These are phyloP conservation scores for Dynastes maya DNA, from an alignment of 2,888 invertebrate species.

Conservation along the genomic window DNA sequence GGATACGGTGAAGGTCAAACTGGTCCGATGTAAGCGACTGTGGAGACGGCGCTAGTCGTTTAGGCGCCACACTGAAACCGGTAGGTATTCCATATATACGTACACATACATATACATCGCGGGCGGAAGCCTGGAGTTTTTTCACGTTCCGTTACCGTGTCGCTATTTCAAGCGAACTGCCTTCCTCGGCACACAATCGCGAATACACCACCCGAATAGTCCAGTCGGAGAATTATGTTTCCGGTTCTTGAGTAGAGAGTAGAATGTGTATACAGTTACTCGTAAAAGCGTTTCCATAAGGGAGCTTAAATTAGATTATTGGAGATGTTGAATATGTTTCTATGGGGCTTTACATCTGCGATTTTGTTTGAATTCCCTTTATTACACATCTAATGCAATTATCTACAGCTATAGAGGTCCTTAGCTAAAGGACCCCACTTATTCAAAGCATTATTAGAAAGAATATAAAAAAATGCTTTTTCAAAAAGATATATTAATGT, in stretches of 20 bases:
- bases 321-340: no score
- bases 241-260: neutral
- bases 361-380: no score
- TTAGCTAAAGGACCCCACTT: no score
- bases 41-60: conserved; percentile 25
- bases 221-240: conserved; percentile 11
- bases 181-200: neutral
- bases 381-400: no score
- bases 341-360: no score
- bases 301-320: no score
- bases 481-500: no score
- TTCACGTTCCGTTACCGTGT: conserved; percentile 22
- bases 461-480: no score
- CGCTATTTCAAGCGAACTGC: neutral
- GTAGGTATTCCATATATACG: conserved; percentile 17
- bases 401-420: no score
- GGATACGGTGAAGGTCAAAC: conserved; percentile 30
- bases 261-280: no score
- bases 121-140: conserved; percentile 10
- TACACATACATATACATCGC: neutral
- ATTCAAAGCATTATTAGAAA: no score
- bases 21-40: conserved; percentile 22
- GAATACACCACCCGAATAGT: neutral
- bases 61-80: conserved; percentile 35
- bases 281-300: no score